These are phyloP conservation scores for Coelopa pilipes DNA, from an alignment of 2,888 invertebrate species.

Conservation along the genomic window DNA sequence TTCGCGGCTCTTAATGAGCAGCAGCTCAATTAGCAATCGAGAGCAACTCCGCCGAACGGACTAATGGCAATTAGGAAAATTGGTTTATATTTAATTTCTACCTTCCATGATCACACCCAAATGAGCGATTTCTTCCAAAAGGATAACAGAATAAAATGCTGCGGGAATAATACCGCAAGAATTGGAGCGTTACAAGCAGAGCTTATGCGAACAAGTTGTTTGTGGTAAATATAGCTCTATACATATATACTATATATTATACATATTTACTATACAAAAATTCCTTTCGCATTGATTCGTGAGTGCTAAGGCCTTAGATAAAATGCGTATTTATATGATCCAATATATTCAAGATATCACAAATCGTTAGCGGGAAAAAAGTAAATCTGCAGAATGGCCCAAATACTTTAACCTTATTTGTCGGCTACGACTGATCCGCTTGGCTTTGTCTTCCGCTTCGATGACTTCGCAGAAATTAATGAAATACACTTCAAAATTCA, in stretches of 20 bases:
- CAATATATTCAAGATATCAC: no score
- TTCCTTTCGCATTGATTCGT: no score
- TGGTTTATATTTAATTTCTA: slow-evolving; percentile 61
- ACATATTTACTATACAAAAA: no score
- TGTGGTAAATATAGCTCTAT: no score
- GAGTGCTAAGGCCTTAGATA: no score
- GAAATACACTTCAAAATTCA: background rate
- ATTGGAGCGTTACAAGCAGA: background rate
- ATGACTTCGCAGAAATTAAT: background rate
- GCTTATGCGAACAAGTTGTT: no score
- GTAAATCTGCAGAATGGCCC: no score
- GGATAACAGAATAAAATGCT: background rate
- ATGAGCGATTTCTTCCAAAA: background rate
- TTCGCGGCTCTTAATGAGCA: slow-evolving; percentile 60
- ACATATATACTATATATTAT: no score
- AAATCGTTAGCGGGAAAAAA: no score
- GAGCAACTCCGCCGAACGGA: slow-evolving; percentile 50
- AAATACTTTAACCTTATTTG: no score
- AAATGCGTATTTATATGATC: no score
- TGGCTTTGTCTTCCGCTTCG: no score
- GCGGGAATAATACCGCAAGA: background rate
- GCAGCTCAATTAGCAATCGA: slow-evolving; percentile 60
- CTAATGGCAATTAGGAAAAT: slow-evolving; percentile 66
- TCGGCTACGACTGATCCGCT: background rate
- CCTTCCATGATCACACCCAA: slow-evolving; percentile 8